A percentile compares a stretch with the other conserved stretches of the same genome.
These are phyloP conservation scores for Crocallis elinguaria DNA, from an alignment of 2,888 invertebrate genomes.

Conservation along the genomic window DNA sequence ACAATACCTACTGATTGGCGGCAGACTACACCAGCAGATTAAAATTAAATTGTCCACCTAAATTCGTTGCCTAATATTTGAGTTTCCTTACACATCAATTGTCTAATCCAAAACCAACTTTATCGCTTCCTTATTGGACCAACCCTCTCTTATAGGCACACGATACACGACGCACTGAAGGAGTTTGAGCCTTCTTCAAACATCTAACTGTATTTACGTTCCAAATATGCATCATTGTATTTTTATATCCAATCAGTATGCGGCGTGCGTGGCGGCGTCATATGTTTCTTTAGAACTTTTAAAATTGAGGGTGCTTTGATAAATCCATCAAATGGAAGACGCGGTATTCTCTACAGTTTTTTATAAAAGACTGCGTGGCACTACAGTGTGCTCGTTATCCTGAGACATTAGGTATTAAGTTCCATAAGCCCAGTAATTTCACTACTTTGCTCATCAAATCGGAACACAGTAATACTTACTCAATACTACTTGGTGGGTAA, in stretches of 20 bases:
- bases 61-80: no score
- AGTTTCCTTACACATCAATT: no score
- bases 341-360: constrained; percentile 1
- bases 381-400: no score
- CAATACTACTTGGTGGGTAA: no score
- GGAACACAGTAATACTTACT: no score
- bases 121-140: constrained; percentile 1
- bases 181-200: constrained; percentile 52
- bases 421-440: no score
- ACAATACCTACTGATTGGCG: no score
- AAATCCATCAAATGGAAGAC: not conserved
- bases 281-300: constrained; percentile 75
- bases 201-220: constrained; percentile 65
- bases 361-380: no score
- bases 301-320: constrained; percentile 59
- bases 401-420: no score
- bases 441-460: no score
- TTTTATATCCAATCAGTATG: constrained; percentile 73
- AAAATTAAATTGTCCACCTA: no score
- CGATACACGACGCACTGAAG: constrained; percentile 55
- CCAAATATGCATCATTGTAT: constrained; percentile 74
- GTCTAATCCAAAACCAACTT: not conserved
- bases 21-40: no score
- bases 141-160: constrained; percentile 59
- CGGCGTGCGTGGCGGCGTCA: constrained; percentile 68